phyloP scores from a whole-genome alignment of 2,888 invertebrate genomes.

The Achlya flavicornis region DNA sequence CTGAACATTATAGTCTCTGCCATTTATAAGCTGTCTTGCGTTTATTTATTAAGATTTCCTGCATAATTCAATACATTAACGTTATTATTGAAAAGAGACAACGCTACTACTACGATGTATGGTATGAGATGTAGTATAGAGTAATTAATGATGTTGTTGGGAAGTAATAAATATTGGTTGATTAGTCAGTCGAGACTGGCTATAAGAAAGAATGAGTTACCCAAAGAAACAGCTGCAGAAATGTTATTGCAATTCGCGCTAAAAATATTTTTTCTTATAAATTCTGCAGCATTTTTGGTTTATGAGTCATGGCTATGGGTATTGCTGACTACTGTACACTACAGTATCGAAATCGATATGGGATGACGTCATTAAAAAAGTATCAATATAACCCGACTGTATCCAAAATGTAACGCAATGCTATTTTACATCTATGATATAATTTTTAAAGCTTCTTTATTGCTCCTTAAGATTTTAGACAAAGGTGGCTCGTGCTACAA shows the following conservation, averaged over 20 bases:
- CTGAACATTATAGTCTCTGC: background rate
- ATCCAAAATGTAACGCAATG: too few species aligned
- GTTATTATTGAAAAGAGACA: background rate
- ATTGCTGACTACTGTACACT: background rate
- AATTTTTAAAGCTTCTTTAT: too few species aligned
- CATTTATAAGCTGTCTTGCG: background rate
- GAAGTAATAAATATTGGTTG: slow-evolving; percentile 17
- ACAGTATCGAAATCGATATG: background rate
- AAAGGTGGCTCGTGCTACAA: background rate
- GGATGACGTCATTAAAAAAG: background rate
- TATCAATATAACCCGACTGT: background rate
- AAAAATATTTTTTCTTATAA: background rate
- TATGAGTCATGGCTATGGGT: background rate
- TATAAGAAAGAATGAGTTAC: background rate
- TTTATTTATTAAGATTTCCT: slow-evolving; percentile 11
- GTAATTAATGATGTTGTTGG: slow-evolving; percentile 22
- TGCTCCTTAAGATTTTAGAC: background rate
- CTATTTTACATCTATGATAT: too few species aligned
- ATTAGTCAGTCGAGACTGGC: slow-evolving; percentile 11
- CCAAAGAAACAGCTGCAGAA: background rate
- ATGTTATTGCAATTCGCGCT: background rate
- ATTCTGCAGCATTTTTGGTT: background rate
- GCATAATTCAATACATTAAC: slow-evolving; percentile 10
- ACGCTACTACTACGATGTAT: background rate
- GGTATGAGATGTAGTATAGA: background rate